Evolutionary conservation across 2,888 invertebrate genomes (phyloP).

Genomic region (Acanthosepion lycidas): DNA sequence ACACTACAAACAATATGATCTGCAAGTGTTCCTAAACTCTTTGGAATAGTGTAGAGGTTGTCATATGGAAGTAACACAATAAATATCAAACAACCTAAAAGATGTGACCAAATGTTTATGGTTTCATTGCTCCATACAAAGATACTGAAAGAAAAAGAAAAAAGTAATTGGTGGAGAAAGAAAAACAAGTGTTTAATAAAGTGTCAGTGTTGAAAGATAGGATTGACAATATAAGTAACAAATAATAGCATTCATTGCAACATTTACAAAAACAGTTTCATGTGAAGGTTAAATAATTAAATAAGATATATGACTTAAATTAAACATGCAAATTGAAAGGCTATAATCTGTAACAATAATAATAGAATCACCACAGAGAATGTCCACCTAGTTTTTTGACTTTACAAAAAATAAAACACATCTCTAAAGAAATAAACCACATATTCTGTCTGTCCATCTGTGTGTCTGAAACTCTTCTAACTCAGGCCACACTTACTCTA

Average conservation of each 20-base stretch:
- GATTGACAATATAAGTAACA: not conserved
- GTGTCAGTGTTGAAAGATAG: not conserved
- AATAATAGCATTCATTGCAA: not conserved
- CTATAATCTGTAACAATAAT: too few species aligned
- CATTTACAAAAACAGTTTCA: not conserved
- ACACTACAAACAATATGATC: conserved; percentile 90
- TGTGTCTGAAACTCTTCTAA: too few species aligned
- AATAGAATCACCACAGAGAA: too few species aligned
- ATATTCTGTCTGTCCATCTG: too few species aligned
- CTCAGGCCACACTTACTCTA: too few species aligned
- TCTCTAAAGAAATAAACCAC: too few species aligned
- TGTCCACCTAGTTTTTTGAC: too few species aligned
- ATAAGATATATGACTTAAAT: too few species aligned
- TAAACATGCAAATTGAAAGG: too few species aligned
- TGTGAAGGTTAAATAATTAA: too few species aligned
- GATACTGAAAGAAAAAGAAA: conserved; percentile 79
- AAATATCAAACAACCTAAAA: conserved; percentile 81
- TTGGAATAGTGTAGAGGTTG: conserved; percentile 78
- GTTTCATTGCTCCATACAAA: conserved; percentile 99
- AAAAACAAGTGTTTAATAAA: not conserved
- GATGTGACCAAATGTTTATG: conserved; percentile 96
- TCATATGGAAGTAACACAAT: conserved; percentile 89
- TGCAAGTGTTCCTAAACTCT: conserved; percentile 83
- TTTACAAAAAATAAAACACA: too few species aligned
- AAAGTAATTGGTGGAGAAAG: not conserved